Evolutionary conservation across 35 echinoderm and acorn worm species (phyloP).

Genomic region (Amphiura filiformis): DNA sequence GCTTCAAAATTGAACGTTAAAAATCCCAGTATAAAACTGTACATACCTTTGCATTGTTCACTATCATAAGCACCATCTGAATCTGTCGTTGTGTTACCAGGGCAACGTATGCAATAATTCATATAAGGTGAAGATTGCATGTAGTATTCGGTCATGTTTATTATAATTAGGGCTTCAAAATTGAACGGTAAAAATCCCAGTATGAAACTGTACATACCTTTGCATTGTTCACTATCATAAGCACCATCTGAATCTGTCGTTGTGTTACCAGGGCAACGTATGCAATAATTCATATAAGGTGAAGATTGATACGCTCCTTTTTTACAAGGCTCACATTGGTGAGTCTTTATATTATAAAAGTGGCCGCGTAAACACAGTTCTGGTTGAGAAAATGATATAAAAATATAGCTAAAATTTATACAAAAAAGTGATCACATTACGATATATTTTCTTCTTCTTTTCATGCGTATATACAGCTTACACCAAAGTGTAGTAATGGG

Average conservation of each 20-base stretch:
- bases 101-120: slow-evolving; percentile 96
- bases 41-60: slow-evolving; percentile 86
- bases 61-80: slow-evolving; percentile 54
- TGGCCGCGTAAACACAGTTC: slow-evolving; percentile 68
- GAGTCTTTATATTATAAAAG: slow-evolving; percentile 64
- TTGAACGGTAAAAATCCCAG: too few relatives aligned
- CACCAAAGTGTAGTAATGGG: too few relatives aligned
- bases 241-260: slow-evolving; percentile 83
- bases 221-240: slow-evolving; percentile 60
- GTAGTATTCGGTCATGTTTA: slow-evolving; percentile 62
- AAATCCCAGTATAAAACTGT: too few relatives aligned
- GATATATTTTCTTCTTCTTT: too few relatives aligned
- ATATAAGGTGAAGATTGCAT: slow-evolving; percentile 69
- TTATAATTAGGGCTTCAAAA: too few relatives aligned
- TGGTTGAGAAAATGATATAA: slow-evolving; percentile 3
- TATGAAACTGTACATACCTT: too few relatives aligned
- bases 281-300: slow-evolving; percentile 85
- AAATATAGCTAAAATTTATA: too few relatives aligned
- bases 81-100: slow-evolving; percentile 95
- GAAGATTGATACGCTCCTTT: slow-evolving; percentile 77
- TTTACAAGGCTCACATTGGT: slow-evolving; percentile 60
- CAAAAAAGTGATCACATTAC: too few relatives aligned
- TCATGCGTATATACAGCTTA: too few relatives aligned
- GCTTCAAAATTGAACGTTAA: too few relatives aligned
- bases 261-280: slow-evolving; percentile 91